Conservation (phyloP, 2,113 vertebrate species). For the Macaca nemestrina region DNA sequence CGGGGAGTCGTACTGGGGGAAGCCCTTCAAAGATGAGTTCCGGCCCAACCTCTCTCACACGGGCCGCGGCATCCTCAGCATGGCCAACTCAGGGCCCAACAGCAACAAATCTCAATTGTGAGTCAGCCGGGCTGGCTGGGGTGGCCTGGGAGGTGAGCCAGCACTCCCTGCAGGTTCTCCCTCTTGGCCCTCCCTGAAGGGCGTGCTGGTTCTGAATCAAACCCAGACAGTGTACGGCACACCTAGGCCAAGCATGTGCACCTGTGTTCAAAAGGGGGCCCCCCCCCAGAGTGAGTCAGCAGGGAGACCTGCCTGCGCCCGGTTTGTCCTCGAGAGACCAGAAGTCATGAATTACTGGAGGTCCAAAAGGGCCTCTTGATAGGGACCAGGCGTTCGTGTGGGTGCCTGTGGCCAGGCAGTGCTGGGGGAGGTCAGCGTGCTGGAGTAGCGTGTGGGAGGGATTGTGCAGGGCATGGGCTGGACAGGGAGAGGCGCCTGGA, state of each 20-base stretch:
- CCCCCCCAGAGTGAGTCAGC: background rate
- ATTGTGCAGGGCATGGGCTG: background rate
- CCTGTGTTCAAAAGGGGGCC: too few relatives aligned
- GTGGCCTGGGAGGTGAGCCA: fast-evolving
- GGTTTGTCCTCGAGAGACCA: fast-evolving
- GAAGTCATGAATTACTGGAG: background rate
- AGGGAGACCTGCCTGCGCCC: fast-evolving
- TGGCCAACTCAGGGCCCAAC: conserved; percentile 99
- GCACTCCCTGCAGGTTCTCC: background rate
- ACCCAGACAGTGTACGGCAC: background rate
- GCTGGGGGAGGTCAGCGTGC: fast-evolving
- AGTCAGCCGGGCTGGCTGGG: conserved; percentile 76
- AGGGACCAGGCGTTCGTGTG: background rate
- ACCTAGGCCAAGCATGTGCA: background rate
- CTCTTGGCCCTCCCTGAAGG: background rate
- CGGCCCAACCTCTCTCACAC: conserved; percentile 96
- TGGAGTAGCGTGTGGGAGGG: background rate
- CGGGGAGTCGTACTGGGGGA: conserved; percentile 96
- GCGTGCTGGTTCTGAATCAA: fast-evolving
- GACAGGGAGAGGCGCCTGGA: background rate
- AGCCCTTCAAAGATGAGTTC: conserved; percentile 96
- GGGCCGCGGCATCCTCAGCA: conserved; percentile 95
- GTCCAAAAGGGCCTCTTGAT: background rate
- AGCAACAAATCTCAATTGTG: conserved; percentile 99
- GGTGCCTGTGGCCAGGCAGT: background rate